A percentile compares a stretch with the other conserved stretches of the same genome.
Conservation (phyloP, 2,888 invertebrate species). For the Orchestes rusci region DNA sequence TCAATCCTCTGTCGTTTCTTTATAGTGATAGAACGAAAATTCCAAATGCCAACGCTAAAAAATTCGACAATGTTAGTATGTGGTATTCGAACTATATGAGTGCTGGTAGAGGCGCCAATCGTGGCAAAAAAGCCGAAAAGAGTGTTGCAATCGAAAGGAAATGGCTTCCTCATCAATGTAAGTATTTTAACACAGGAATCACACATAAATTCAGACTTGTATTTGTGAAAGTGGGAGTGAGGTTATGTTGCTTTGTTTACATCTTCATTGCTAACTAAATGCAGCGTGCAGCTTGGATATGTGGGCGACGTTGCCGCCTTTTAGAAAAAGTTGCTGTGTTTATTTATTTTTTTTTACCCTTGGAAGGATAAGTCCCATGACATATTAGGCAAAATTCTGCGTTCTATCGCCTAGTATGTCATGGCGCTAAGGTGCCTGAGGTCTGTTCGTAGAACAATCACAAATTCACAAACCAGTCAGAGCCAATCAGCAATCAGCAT, state of each 20-base stretch:
- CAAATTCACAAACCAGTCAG: no score
- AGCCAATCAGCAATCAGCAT: no score
- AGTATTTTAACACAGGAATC: not conserved
- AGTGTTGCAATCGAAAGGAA: constrained; percentile 31
- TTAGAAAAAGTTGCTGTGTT: no score
- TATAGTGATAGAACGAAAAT: constrained; percentile 50
- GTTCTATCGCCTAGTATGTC: no score
- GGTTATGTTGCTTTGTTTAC: not conserved
- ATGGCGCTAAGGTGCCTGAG: no score
- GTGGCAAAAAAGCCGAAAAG: constrained; percentile 33
- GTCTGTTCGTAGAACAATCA: no score
- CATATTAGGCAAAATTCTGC: no score
- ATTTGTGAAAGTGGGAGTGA: not conserved
- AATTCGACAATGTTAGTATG: constrained; percentile 62
- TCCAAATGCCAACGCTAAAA: constrained; percentile 52
- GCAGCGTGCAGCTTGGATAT: no score
- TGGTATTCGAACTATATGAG: constrained; percentile 46
- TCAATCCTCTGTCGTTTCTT: constrained; percentile 65
- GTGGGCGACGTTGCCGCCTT: no score
- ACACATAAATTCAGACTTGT: not conserved
- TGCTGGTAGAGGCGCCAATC: constrained; percentile 19
- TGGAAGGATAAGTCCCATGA: no score
- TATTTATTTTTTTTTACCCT: no score
- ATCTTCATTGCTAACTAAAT: no score
- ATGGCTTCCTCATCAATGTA: constrained; percentile 48